Evolutionary conservation across 2,113 vertebrate genomes (phyloP).

Genomic region (Tachuris rubrigastra): DNA sequence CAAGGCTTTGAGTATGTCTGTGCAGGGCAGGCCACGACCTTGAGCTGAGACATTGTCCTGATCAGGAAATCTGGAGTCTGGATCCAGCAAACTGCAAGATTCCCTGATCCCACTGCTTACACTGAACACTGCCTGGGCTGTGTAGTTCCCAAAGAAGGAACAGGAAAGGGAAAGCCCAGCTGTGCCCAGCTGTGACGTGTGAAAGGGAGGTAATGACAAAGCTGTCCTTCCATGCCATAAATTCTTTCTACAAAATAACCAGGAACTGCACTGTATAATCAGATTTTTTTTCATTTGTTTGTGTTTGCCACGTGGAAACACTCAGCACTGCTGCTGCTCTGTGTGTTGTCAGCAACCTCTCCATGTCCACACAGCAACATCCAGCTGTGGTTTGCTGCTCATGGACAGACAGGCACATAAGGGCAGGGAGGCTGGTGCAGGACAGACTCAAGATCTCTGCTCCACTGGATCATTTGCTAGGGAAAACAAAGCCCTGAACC

Average conservation of each 20-base stretch:
- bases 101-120: neutral
- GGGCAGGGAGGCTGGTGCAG: neutral
- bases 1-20: neutral
- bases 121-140: neutral
- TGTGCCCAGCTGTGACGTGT: neutral
- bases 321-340: neutral
- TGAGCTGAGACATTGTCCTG: neutral
- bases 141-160: neutral
- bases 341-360: neutral
- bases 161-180: neutral
- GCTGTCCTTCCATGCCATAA: neutral
- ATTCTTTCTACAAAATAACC: neutral
- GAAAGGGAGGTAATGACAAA: neutral
- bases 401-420: neutral
- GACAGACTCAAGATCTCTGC: neutral
- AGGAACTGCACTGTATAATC: neutral
- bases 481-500: neutral
- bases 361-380: rapidly evolving
- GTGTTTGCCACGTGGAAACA: neutral
- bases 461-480: neutral
- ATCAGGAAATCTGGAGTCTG: neutral
- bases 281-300: neutral
- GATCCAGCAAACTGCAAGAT: neutral
- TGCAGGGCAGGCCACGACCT: neutral
- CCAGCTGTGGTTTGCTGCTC: neutral